These are phyloP conservation scores for Amphipoea lucens DNA, from an alignment of 2,888 invertebrate genomes.

Conservation along the genomic window DNA sequence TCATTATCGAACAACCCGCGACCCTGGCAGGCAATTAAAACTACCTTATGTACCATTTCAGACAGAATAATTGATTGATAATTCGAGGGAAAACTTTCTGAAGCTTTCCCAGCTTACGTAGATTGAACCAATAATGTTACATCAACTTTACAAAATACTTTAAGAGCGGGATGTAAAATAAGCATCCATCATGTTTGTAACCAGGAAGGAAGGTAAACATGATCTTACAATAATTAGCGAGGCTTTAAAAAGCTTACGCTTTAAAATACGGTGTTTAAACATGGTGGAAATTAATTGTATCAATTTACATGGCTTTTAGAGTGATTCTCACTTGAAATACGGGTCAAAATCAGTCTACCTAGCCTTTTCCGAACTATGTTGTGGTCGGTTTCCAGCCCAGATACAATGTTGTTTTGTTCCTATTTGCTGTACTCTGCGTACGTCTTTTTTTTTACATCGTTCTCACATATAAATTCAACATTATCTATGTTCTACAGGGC, in stretches of 20 bases:
- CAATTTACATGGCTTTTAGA: neutral
- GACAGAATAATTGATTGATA: constrained; percentile 32
- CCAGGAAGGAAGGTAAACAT: neutral
- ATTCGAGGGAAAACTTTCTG: constrained; percentile 11
- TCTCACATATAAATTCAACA: no score
- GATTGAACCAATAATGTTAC: constrained; percentile 39
- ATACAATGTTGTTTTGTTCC: no score
- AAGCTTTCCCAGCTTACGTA: constrained; percentile 20
- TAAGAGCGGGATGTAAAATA: constrained; percentile 27
- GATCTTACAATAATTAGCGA: constrained; percentile 12
- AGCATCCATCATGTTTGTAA: constrained; percentile 38
- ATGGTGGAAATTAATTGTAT: neutral
- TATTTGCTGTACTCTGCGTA: no score
- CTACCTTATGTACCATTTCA: constrained; percentile 8
- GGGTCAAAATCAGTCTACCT: neutral
- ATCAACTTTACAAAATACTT: constrained; percentile 29
- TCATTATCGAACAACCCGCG: no score
- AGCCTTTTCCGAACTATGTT: neutral
- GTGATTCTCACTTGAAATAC: neutral
- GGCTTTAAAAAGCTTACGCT: constrained; percentile 16
- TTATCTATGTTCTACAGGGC: no score
- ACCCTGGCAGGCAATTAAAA: neutral
- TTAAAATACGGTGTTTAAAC: neutral
- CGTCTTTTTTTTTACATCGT: no score
- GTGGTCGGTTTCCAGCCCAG: no score